Conservation (phyloP, 2,888 invertebrate genomes). For the Eupsilia transversa region DNA sequence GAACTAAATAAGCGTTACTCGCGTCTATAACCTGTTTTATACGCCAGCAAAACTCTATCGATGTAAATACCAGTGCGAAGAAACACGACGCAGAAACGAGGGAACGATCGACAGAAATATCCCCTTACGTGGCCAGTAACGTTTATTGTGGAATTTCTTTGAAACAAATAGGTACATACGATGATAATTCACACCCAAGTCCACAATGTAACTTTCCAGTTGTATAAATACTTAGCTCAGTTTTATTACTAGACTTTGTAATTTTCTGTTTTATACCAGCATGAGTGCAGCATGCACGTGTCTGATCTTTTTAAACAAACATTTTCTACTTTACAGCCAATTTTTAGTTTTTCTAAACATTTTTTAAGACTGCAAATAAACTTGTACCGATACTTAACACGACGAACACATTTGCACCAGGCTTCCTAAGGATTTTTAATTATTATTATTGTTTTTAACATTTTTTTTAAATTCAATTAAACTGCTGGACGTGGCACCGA, state of each 20-base stretch:
- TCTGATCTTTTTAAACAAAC: slow-evolving; percentile 34
- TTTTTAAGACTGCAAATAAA: slow-evolving; percentile 5
- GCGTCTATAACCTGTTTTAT: slow-evolving; percentile 90
- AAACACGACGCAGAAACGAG: slow-evolving; percentile 85
- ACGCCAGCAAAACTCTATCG: slow-evolving; percentile 82
- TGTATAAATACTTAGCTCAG: slow-evolving; percentile 26
- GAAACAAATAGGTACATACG: slow-evolving; percentile 60
- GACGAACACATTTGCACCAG: neutral
- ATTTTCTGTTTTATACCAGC: slow-evolving; percentile 15
- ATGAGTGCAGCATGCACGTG: slow-evolving; percentile 34
- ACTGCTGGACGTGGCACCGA: neutral
- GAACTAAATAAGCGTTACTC: slow-evolving; percentile 88
- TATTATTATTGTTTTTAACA: fast-evolving
- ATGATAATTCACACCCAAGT: slow-evolving; percentile 39
- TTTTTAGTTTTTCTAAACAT: slow-evolving; percentile 14
- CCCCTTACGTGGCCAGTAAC: slow-evolving; percentile 80
- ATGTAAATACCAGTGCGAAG: slow-evolving; percentile 86
- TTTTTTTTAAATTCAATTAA: neutral
- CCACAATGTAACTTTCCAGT: slow-evolving; percentile 32
- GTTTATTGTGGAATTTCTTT: slow-evolving; percentile 75
- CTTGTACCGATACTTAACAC: neutral
- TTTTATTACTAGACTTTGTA: slow-evolving; percentile 28
- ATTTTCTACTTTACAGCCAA: slow-evolving; percentile 10
- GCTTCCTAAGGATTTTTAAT: neutral
- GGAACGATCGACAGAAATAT: slow-evolving; percentile 86